Evolutionary conservation across 2,113 vertebrate genomes (phyloP), one percentile per base, ranked within the genome.

Genomic region (Channa argus): DNA sequence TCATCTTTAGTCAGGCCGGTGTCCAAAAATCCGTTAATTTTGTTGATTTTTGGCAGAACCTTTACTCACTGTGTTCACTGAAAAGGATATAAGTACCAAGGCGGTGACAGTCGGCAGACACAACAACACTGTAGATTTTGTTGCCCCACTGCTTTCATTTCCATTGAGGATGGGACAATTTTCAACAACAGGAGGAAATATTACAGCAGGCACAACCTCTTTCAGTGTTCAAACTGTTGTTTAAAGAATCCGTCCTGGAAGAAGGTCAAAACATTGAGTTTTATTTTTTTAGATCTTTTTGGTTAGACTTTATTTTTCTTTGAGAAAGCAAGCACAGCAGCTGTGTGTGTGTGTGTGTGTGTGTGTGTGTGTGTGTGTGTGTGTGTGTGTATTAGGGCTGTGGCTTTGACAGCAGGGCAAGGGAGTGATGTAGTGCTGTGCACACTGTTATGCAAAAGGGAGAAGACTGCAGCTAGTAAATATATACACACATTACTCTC

Each of bases 361-460:
- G 15, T 54, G 37, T 55, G 15, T 53, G 0, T 50, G 44, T 54
- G n/a, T 75, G 49, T 74, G 3, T 15, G 15, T 54, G 37, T 55
- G 15, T 53, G 0, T 50, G 44, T 54, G n/a, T 75, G 49, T 74
- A 64, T 79, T 64, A 61, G 44, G 56, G 34, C 54, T 63, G 38
- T 2, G 51, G 68, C 33, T 79, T 72, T 77, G 72, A 84, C 66
- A 73, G 56, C 45, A 46, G 53, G 43, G 44, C 41, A 75, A 59
- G 49, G 36, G 37, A 60, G 77, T 71, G 53, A 86, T 84, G 63
- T 69, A 74, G 64, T 66, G 65, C 71, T 80, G 50, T n/a, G 10
- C 53, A 67, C 51, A 36, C 41, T 74, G 34, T 51, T 59, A 68
- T 82, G 64, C 65, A 33, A 81, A 69, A 62, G 39, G 47, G 55